A percentile compares a stretch with the other conserved stretches of the same genome.
These are phyloP conservation scores for Halcyon smyrnensis DNA, from an alignment of 2,797 vertebrate genomes.

Conservation along the genomic window DNA sequence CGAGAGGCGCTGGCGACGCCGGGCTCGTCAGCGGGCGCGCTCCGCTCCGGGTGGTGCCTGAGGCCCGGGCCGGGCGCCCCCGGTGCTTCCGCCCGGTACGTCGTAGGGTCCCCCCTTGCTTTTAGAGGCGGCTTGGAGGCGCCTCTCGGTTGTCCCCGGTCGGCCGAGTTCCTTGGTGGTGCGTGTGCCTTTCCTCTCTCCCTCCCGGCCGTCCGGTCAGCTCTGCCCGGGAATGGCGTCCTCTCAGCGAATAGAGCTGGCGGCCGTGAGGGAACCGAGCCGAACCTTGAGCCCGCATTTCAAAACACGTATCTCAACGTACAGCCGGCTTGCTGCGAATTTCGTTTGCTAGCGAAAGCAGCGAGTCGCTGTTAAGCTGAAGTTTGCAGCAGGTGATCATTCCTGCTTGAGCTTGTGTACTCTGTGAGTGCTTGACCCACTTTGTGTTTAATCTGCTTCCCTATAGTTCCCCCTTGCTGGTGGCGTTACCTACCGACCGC, in stretches of 20 bases:
- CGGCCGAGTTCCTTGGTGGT: neutral
- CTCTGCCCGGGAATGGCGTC: neutral
- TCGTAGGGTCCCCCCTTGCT: no score
- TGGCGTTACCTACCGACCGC: rapidly evolving
- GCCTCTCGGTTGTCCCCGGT: neutral
- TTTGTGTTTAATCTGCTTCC: neutral
- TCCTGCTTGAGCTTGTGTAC: neutral
- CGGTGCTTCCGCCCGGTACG: neutral
- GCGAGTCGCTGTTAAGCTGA: neutral
- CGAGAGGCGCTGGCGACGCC: neutral
- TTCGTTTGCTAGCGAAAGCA: neutral
- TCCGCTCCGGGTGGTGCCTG: neutral
- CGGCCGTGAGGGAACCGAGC: neutral
- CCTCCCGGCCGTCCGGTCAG: neutral
- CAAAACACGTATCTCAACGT: no score
- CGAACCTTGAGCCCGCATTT: no score
- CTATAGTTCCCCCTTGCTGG: neutral
- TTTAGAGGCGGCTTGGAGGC: neutral
- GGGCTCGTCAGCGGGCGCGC: neutral
- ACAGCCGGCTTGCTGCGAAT: neutral
- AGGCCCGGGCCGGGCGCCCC: neutral
- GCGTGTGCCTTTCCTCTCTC: neutral
- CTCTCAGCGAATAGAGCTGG: neutral
- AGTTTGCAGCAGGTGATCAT: neutral
- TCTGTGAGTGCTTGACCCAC: neutral